These are phyloP conservation scores for Potamilus streckersoni DNA, from an alignment of 1,140 invertebrate genomes.

Conservation along the genomic window DNA sequence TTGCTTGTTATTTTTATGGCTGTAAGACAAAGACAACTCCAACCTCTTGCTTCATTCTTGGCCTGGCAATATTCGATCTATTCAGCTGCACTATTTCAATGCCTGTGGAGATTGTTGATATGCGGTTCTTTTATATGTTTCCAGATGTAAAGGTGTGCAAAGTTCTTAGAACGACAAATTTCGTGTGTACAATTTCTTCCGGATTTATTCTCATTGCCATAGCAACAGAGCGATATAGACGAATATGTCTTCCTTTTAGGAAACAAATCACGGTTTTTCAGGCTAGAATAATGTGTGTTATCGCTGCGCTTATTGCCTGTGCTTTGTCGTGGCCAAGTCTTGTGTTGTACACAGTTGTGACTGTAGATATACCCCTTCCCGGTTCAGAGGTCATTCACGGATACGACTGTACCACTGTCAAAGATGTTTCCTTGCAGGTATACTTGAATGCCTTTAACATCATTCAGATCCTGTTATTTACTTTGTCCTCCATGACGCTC, in stretches of 20 bases:
- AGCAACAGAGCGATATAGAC: conserved; percentile 38
- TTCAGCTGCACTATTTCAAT: conserved; percentile 36
- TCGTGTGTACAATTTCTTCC: conserved; percentile 33
- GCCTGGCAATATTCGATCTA: conserved; percentile 45
- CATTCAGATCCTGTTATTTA: conserved; percentile 18
- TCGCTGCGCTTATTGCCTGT: not conserved
- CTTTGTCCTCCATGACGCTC: conserved; percentile 4
- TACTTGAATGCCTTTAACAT: conserved; percentile 12
- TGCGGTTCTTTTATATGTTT: conserved; percentile 38
- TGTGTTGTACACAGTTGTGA: conserved; percentile 18
- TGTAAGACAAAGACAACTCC: conserved; percentile 12
- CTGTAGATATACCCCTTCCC: not conserved
- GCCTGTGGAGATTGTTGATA: conserved; percentile 45
- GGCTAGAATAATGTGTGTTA: conserved; percentile 11
- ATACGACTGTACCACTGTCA: conserved; percentile 20
- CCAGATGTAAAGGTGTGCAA: conserved; percentile 30
- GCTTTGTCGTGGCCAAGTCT: conserved; percentile 8
- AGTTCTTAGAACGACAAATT: conserved; percentile 31
- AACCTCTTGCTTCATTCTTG: conserved; percentile 37
- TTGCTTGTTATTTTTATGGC: conserved; percentile 38
- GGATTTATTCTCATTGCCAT: conserved; percentile 38
- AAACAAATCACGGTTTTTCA: conserved; percentile 32
- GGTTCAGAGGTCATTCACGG: not conserved
- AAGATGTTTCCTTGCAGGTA: not conserved
- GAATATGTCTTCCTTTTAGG: conserved; percentile 38